Base-by-base conservation (phyloP, 2,113 vertebrate genomes). In the Eolophus roseicapilla region DNA sequence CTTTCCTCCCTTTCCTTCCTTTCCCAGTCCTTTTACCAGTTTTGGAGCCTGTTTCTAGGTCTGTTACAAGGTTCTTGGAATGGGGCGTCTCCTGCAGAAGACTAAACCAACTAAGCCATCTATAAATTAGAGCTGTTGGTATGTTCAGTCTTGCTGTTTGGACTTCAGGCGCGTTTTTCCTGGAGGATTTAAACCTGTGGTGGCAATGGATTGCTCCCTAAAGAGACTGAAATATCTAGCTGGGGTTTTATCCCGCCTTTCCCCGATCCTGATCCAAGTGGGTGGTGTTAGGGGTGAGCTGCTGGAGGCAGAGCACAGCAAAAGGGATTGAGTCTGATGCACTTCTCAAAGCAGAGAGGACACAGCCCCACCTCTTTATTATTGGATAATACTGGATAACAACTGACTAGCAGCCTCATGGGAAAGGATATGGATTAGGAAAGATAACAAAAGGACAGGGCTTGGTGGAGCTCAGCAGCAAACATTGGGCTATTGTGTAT, bases 401-500 rank as follows among this genome's bases (percentile, higher is more conserved):
- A 86, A 86, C 59, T 77, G 57, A 77, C 80, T 63, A 74, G 59
- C 81, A 87, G 82, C 28, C 6, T 95, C 95, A 91, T 43, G 81
- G 87, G 85, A 83, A 74, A 78, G 86, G 52, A 62, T 79, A 31
- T 62, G 95, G 94, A 92, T 96, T 97, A 95, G 63, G 78, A 79
- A 80, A 76, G 85, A 88, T 79, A 94, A 95, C 74, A 76, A 87
- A 94, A 96, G 95, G 69, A 83, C 60, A 78, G 65, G 55, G 75
- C 88, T 95, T 91, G 83, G 43, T 90, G 82, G 88, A 91, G 93
- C 86, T 96, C 82, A 95, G 86, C 74, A 81, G 88, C 92, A 95
- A 96, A 91, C 81, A 81, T 7, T 80, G 92, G 50, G 62, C 90
- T 95, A 39, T 89, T 74, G 86, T 94, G 86, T 73, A 80, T 82